Evolutionary conservation across 53 echinoderm and acorn worm genomes (phyloP), one percentile per base, ranked within the genome.

Genomic region (Zoroaster sp.): DNA sequence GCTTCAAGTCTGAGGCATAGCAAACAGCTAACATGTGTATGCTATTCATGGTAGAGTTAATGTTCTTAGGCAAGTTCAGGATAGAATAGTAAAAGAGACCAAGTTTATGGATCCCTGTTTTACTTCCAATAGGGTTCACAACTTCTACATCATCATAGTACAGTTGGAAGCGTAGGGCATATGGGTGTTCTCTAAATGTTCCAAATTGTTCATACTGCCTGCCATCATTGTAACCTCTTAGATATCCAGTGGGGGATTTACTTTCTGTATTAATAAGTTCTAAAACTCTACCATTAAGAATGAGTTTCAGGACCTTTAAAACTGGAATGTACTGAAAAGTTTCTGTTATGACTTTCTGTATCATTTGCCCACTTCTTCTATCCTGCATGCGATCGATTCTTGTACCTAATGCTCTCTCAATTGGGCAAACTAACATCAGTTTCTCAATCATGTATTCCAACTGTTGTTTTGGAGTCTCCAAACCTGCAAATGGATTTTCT

Each of bases 91-190:
- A 81, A 82, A 92, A 87, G 67, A 88, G 65, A 11, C 83, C 74
- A 5, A 89, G 69, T 75, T 92, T 92, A 72, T 92, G 93, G 3
- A 92, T 32, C 25, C 72, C 51, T 30, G 68, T 41, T 46, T 92
- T 92, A 78, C 82, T 83, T 32, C 92, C 88, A 71, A 88, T 35
- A 77, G 92, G 88, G 45, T 92, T 92, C 4, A 63, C 73, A 28
- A 88, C 92, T 79, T 92, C 89, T 8, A 92, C 74, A 74, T 92
- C 92, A 75, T 92, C 92, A 82, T 88, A 89, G 73, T 74, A 92
- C 45, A 92, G 75, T 13, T 92, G 88, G 6, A 92, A 35, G 25
- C 92, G 38, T 41, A 91, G 47, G 23, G 83, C 85, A 85, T 59
- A 6, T 43, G 73, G 67, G 37, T 87, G 74, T 17, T 74, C 53